phyloP scores from a whole-genome alignment of 2,113 vertebrate genomes.

The Paramormyrops kingsleyae region DNA sequence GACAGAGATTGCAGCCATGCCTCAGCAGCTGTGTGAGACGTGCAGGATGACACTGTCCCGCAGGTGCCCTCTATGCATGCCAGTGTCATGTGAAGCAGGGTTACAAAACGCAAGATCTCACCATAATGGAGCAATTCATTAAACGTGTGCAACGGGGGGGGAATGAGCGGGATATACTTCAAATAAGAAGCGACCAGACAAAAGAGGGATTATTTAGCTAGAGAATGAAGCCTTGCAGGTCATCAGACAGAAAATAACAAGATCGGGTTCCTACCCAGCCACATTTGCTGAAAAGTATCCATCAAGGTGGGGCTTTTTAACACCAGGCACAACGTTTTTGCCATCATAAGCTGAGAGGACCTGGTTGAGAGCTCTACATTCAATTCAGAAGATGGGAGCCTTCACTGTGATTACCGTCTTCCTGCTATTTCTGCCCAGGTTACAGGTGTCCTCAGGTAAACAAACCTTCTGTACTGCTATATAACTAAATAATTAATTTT shows the following conservation, averaged over 20 bases:
- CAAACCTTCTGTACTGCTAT: neutral
- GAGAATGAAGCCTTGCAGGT: neutral
- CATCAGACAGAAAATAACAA: neutral
- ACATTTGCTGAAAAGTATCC: neutral
- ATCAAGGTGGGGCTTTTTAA: neutral
- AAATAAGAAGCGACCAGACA: neutral
- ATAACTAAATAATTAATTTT: neutral
- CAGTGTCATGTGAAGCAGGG: neutral
- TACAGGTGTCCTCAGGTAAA: neutral
- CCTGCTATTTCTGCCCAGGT: neutral
- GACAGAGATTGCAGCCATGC: neutral
- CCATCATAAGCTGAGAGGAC: neutral
- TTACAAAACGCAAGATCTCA: neutral
- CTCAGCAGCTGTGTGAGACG: neutral
- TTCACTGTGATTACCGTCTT: neutral
- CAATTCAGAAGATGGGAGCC: neutral
- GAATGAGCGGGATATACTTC: neutral
- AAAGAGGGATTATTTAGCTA: neutral
- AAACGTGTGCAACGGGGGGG: neutral
- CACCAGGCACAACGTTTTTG: neutral
- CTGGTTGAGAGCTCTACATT: neutral
- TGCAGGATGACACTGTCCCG: neutral
- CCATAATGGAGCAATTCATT: neutral
- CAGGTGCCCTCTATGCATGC: neutral
- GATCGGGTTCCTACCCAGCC: neutral